A percentile compares a stretch with the other conserved stretches of the same genome.
Conservation (phyloP, 2,797 vertebrate species). For the Helostoma temminkii region DNA sequence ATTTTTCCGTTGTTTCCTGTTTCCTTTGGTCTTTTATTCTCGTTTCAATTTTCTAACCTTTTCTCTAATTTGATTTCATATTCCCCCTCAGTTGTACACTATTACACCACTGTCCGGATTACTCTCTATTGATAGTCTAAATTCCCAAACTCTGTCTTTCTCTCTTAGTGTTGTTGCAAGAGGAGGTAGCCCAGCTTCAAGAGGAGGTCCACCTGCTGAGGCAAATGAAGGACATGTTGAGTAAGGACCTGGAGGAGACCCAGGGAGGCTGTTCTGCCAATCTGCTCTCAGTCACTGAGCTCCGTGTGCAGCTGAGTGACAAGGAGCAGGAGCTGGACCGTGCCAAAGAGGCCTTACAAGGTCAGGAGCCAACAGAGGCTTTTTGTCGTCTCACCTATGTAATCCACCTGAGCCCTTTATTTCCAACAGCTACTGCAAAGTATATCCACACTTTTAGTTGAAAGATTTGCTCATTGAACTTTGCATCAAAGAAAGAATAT, state of each 20-base stretch:
- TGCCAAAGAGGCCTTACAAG: conserved; percentile 96
- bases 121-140: conserved; percentile 24
- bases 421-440: conserved; percentile 29
- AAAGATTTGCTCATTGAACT: not conserved
- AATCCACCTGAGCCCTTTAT: conserved; percentile 13
- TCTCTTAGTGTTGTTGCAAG: conserved; percentile 82
- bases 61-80: not conserved
- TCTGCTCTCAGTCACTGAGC: conserved; percentile 93
- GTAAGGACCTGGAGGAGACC: conserved; percentile 93
- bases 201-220: conserved; percentile 95
- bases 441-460: not conserved
- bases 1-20: not conserved
- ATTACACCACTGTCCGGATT: conserved; percentile 1
- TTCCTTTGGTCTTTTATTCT: not conserved
- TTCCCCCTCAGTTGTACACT: not conserved
- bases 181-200: conserved; percentile 96
- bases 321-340: conserved; percentile 96
- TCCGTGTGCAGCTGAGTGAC: conserved; percentile 94
- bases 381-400: conserved; percentile 1
- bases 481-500: too few species aligned
- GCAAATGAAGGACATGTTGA: conserved; percentile 98
- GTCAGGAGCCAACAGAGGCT: conserved; percentile 71
- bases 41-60: not conserved
- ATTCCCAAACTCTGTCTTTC: conserved; percentile 26
- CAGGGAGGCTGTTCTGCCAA: conserved; percentile 91